Base-by-base conservation (phyloP, 2,888 invertebrate species). In the Cheilosia scutellata region DNA sequence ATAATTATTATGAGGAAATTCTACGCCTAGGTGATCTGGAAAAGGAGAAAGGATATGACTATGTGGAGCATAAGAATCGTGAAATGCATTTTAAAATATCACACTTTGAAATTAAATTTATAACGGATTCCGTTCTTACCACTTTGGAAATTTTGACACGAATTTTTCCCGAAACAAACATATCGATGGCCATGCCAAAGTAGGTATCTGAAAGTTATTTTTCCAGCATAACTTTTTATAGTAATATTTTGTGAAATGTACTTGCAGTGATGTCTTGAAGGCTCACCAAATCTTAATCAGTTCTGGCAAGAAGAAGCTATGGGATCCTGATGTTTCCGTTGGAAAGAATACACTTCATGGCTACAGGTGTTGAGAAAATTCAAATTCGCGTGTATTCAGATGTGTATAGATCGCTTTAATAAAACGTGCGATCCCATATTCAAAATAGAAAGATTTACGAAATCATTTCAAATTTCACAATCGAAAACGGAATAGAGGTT, bases 1-100 rank as follows among this genome's bases (percentile, higher is more conserved):
- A 87, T 16, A 31, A 76, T n/a, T 72, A 83, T 20, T 84, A 87
- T 53, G 57, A 62, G 5, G 87, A 88, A 20, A 44, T 57, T 4
- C 42, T 70, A 27, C 13, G 7, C 0, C 37, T 79, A 29, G 87
- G 88, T 16, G 78, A 84, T 9, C 7, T 70, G 5, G 57, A 60
- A 5, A 68, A 42, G 25, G 2, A 29, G 42, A 9, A 72, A 27
- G 75, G 75, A 16, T 13, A 53, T 2, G 20, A 37, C 11, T 49
- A 49, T 6, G 5, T 16, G 11, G 65, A 75, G 1, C 55, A 33
- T 42, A 75, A 63, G 31, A 70, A 87, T 76, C 63, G 76, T 25
- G 37, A 47, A 5, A 62, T 33, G 25, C 11, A 31, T 2, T 42
- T 57, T 3, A 40, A 44, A 49, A 82, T 87, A 55, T 79, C 80